Evolutionary conservation across 2,888 invertebrate genomes (phyloP).

Genomic region (Epinotia ramella): DNA sequence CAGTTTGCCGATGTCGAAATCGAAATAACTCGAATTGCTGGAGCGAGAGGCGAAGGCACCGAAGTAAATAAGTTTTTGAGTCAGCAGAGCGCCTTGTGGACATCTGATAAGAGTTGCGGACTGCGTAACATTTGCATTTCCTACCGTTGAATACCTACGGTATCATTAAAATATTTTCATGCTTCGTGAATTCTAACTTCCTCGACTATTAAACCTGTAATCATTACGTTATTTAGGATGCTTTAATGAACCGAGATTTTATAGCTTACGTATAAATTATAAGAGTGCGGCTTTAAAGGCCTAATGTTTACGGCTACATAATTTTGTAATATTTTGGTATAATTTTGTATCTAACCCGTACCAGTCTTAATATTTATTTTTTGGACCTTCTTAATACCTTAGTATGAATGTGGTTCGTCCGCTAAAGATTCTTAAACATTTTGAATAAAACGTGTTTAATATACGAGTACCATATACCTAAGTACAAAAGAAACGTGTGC

Average conservation of each 20-base stretch:
- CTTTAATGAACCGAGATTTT: slow-evolving; percentile 34
- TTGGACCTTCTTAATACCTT: neutral
- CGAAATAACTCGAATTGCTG: slow-evolving; percentile 52
- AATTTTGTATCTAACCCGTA: neutral
- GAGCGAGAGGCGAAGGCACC: slow-evolving; percentile 47
- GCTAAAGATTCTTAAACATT: too few relatives aligned
- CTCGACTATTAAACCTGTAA: slow-evolving; percentile 37
- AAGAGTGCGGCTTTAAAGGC: neutral
- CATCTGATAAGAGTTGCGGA: slow-evolving; percentile 64
- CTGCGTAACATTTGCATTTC: slow-evolving; percentile 53
- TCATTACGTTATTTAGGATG: slow-evolving; percentile 36
- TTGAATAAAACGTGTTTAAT: too few relatives aligned
- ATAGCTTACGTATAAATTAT: slow-evolving; percentile 32
- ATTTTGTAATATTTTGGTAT: neutral
- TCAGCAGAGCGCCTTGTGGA: slow-evolving; percentile 53
- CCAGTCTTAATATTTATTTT: neutral
- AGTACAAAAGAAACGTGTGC: too few relatives aligned
- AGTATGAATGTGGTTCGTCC: too few relatives aligned
- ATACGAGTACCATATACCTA: too few relatives aligned
- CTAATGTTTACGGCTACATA: neutral
- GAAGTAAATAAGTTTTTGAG: slow-evolving; percentile 61
- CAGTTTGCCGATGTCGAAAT: slow-evolving; percentile 37
- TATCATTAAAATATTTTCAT: slow-evolving; percentile 38
- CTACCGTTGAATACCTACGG: slow-evolving; percentile 32
- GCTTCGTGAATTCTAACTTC: slow-evolving; percentile 43